Evolutionary conservation across 2,113 vertebrate species (phyloP), one percentile per base, ranked within the genome.

Genomic region (Erinaceus europaeus): DNA sequence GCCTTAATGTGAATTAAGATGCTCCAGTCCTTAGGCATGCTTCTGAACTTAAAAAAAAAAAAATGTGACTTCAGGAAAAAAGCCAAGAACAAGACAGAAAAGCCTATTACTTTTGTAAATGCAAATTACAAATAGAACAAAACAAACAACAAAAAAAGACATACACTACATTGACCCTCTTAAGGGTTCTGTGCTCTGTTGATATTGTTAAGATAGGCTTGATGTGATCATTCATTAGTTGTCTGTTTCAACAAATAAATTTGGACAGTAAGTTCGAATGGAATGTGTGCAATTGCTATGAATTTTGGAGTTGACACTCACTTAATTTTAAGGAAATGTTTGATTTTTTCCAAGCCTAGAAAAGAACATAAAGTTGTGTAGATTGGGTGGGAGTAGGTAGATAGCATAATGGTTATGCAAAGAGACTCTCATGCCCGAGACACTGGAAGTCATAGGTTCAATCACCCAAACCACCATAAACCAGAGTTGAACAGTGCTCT

Each of bases 1-100:
- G 18, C 59, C 46, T 68, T 36, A 44, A 38, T 11, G 25, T 32
- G 21, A 9, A 18, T 72, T 76, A 76, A 83, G 36, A 48, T 11
- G 5, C 18, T 79, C 32, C 15, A 79, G 2, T 5, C 14, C 32
- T 50, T 0, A 17, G 48, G 13, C 14, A 2, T 40, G 36, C 38
- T 93, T 48, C 73, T 71, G 20, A 90, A 78, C 27, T 25, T 71
- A 32, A 76, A 90, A 79, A 53, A 65, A 79, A 36, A 83, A 53
- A 74, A 83, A 27, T 40, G 15, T 29, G 76, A 65, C n/a, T 29
- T 5, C 8, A 36, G 5, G 23, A 18, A 17, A 50, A 25, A 40
- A 75, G 23, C 27, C 21, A 81, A 81, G 83, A 48, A 61, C 10
- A 23, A 21, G 32, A n/a, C 0, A 38, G 50, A 46, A 87, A 85